These are phyloP conservation scores for Physella acuta DNA, from an alignment of 1,140 invertebrate species.

Conservation along the genomic window DNA sequence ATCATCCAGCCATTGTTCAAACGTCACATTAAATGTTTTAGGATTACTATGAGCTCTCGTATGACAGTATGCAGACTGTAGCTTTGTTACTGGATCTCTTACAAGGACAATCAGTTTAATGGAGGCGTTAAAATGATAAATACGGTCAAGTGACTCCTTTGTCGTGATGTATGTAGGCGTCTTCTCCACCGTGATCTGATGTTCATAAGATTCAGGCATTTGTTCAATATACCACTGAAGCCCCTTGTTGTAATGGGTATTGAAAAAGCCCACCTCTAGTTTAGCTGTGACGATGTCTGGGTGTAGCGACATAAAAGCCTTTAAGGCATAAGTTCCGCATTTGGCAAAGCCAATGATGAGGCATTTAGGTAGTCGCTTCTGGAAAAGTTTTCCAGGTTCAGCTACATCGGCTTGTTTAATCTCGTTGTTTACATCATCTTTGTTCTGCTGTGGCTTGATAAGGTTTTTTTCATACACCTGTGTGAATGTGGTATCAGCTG, in stretches of 20 bases:
- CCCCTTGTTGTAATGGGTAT: conserved; percentile 6
- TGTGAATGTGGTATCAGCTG: no score
- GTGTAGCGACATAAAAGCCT: neutral
- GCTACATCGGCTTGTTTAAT: no score
- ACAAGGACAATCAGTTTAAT: conserved; percentile 29
- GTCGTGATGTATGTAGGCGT: conserved; percentile 24
- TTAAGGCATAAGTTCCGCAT: conserved; percentile 10
- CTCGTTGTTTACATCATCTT: no score
- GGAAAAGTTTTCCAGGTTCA: no score
- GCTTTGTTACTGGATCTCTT: conserved; percentile 18
- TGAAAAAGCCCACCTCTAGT: conserved; percentile 6
- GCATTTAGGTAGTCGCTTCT: conserved; percentile 8
- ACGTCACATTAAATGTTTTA: neutral
- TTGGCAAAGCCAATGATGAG: conserved; percentile 8
- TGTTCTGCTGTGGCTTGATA: no score
- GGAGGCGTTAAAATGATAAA: conserved; percentile 13
- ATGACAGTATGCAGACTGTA: conserved; percentile 8
- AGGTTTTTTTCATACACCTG: no score
- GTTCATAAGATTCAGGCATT: neutral
- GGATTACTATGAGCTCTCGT: neutral
- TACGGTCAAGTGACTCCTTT: neutral
- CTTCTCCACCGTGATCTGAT: conserved; percentile 30
- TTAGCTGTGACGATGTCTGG: conserved; percentile 8
- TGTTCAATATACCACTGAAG: neutral
- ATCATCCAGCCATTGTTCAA: neutral